phyloP scores from a whole-genome alignment of 2,888 invertebrate genomes.

The Chrysopilus asiliformis region DNA sequence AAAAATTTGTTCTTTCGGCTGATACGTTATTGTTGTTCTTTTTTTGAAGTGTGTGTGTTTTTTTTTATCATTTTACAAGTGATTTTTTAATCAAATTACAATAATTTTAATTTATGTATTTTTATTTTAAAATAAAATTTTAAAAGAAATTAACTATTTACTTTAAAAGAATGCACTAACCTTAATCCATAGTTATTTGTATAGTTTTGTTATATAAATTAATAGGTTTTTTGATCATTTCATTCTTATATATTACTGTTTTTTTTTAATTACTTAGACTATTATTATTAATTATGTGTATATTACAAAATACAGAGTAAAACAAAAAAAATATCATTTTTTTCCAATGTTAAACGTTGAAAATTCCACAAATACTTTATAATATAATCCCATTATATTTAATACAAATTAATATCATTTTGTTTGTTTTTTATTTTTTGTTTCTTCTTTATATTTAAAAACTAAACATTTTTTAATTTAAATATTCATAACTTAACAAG shows the following conservation, averaged over 20 bases:
- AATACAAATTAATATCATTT: neutral
- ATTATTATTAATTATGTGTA: slow-evolving; percentile 6
- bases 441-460: neutral
- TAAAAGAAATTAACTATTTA: slow-evolving; percentile 10
- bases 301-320: too few species aligned
- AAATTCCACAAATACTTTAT: too few species aligned
- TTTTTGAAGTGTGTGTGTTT: neutral
- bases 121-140: slow-evolving; percentile 11
- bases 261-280: slow-evolving; percentile 11
- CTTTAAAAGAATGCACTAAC: slow-evolving; percentile 30
- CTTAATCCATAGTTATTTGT: slow-evolving; percentile 22
- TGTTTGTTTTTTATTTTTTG: neutral
- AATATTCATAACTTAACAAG: neutral
- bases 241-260: slow-evolving; percentile 4
- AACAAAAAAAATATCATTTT: too few species aligned
- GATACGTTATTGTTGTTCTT: slow-evolving; percentile 3
- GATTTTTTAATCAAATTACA: too few species aligned
- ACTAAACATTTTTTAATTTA: too few species aligned
- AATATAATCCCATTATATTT: too few species aligned
- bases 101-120: slow-evolving; percentile 4
- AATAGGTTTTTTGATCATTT: slow-evolving; percentile 9
- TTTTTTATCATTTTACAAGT: too few species aligned
- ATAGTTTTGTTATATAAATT: slow-evolving; percentile 11
- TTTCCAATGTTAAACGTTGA: too few species aligned
- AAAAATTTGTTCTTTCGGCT: slow-evolving; percentile 3